phyloP scores from a whole-genome alignment of 64 coral and sea anemone genomes.

The Montipora cactus region DNA sequence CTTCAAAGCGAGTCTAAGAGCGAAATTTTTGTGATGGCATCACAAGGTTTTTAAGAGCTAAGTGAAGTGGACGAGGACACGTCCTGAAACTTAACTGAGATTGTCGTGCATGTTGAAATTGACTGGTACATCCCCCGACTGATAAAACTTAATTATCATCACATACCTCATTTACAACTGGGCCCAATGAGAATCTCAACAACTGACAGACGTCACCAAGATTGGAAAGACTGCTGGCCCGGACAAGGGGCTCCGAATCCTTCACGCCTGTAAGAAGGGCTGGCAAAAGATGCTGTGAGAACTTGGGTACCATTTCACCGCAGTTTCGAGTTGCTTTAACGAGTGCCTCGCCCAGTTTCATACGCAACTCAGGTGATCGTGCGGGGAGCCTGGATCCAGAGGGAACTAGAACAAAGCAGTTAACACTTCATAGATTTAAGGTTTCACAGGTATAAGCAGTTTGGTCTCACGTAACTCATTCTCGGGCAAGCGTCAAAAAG shows the following conservation, averaged over 20 bases:
- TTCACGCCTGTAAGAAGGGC: constrained; percentile 74
- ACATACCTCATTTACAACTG: constrained; percentile 87
- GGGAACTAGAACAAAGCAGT: constrained; percentile 2
- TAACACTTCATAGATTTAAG: background rate
- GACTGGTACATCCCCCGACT: too few species aligned
- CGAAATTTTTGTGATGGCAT: too few species aligned
- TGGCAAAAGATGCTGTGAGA: constrained; percentile 78
- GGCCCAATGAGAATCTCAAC: constrained; percentile 77
- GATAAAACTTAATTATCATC: background rate
- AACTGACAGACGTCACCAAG: constrained; percentile 91
- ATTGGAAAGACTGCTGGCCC: constrained; percentile 95
- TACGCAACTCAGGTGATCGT: constrained; percentile 60
- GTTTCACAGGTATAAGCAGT: too few species aligned
- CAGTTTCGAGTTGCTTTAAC: constrained; percentile 81
- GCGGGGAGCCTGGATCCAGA: background rate
- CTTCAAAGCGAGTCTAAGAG: too few species aligned
- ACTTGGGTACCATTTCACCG: constrained; percentile 78
- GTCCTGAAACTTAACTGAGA: too few species aligned
- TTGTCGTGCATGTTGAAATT: too few species aligned
- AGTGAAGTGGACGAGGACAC: too few species aligned
- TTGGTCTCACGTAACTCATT: too few species aligned
- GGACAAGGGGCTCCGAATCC: constrained; percentile 81
- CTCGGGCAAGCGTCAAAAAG: too few species aligned
- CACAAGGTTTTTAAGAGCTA: too few species aligned
- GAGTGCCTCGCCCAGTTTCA: constrained; percentile 92